Conservation (phyloP, 2,113 vertebrate genomes). For the Poeciliopsis prolifica region DNA sequence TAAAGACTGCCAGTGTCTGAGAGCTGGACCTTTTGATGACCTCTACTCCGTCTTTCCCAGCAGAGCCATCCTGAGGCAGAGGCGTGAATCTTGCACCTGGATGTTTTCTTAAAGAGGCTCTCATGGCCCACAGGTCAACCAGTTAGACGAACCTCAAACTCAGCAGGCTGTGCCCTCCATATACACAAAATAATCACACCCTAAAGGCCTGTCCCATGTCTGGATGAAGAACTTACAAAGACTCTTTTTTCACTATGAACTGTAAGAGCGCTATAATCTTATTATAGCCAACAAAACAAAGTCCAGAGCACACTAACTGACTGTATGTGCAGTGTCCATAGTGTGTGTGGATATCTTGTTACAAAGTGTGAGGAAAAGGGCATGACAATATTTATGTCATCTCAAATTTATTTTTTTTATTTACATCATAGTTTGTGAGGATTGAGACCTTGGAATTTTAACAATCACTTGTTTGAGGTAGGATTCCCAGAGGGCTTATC, state of each 20-base stretch:
- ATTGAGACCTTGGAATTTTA: not conserved
- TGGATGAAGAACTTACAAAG: slow-evolving; percentile 55
- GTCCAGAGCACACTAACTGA: no score
- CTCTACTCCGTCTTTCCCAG: slow-evolving; percentile 68
- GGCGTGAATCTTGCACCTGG: slow-evolving; percentile 79
- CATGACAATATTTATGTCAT: no score
- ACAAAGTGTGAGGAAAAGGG: no score
- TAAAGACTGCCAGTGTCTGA: slow-evolving; percentile 71
- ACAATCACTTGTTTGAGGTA: not conserved
- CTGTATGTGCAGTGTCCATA: no score
- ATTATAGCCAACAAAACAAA: not conserved
- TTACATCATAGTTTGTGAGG: not conserved
- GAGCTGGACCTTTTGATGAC: slow-evolving; percentile 54
- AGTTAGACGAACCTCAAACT: slow-evolving; percentile 53
- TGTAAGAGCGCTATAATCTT: slow-evolving; percentile 8
- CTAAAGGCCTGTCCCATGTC: slow-evolving; percentile 23
- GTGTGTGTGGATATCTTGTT: no score
- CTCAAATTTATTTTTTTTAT: not conserved
- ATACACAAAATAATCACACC: slow-evolving; percentile 11
- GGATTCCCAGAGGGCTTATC: not conserved
- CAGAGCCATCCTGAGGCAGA: slow-evolving; percentile 61
- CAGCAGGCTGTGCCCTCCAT: slow-evolving; percentile 38
- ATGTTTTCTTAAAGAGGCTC: slow-evolving; percentile 72
- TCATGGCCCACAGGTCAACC: slow-evolving; percentile 65
- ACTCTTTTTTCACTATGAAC: slow-evolving; percentile 37